These are phyloP conservation scores for Drosophila subquinaria DNA, from an alignment of 2,888 invertebrate species.

Conservation along the genomic window DNA sequence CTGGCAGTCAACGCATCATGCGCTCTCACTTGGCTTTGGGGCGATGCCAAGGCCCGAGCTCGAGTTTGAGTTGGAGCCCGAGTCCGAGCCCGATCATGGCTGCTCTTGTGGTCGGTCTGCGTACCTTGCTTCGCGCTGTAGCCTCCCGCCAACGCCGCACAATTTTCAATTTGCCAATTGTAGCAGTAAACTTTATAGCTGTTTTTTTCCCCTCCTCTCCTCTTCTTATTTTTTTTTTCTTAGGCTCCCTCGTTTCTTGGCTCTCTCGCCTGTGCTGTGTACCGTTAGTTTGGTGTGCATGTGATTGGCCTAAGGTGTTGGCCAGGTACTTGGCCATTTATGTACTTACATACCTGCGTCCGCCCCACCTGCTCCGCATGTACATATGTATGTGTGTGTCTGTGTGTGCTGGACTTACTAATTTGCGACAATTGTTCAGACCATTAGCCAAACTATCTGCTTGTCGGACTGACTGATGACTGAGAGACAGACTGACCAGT, in stretches of 20 bases:
- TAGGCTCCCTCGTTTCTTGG: neutral
- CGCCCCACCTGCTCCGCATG: constrained; percentile 10
- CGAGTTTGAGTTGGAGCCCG: neutral
- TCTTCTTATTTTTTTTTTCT: neutral
- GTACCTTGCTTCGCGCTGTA: neutral
- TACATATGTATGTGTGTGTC: constrained; percentile 18
- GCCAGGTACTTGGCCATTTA: constrained; percentile 57
- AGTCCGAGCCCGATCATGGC: constrained; percentile 28
- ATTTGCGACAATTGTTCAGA: constrained; percentile 80
- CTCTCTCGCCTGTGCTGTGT: constrained; percentile 18
- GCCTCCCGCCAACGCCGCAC: constrained; percentile 44
- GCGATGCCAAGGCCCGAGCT: constrained; percentile 51
- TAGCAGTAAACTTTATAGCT: constrained; percentile 79
- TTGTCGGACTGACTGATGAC: constrained; percentile 20
- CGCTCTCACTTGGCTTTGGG: constrained; percentile 58
- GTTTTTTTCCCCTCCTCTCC: constrained; percentile 41
- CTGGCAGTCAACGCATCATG: constrained; percentile 65
- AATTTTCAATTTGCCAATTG: constrained; percentile 83
- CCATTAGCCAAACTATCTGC: constrained; percentile 57
- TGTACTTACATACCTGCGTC: constrained; percentile 9
- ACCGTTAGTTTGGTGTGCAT: constrained; percentile 72
- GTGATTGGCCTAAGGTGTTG: constrained; percentile 78
- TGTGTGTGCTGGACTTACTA: constrained; percentile 61
- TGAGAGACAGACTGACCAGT: constrained; percentile 30
- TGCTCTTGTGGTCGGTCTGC: constrained; percentile 25